Evolutionary conservation across 2,797 vertebrate species (phyloP).

Genomic region (Chelon labrosus): DNA sequence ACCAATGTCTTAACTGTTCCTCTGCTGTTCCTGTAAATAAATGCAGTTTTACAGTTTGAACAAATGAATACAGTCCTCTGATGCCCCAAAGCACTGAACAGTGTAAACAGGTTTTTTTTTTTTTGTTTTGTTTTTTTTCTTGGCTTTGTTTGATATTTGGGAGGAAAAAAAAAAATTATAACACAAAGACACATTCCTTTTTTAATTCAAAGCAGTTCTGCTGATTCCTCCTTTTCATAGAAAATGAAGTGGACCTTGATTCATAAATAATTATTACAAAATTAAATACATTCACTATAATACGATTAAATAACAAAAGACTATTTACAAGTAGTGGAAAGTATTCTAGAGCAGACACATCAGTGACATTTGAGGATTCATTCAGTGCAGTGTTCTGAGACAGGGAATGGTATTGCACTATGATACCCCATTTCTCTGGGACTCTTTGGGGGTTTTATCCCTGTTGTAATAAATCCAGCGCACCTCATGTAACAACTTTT

Average conservation of each 20-base stretch:
- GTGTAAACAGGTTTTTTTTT: constrained; percentile 98
- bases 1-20: constrained; percentile 90
- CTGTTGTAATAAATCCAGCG: constrained; percentile 94
- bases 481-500: constrained; percentile 77
- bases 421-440: constrained; percentile 94
- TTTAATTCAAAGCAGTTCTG: constrained; percentile 98
- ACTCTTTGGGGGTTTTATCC: constrained; percentile 97
- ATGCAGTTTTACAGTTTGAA: constrained; percentile 96
- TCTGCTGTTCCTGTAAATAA: constrained; percentile 96
- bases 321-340: constrained; percentile 99
- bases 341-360: constrained; percentile 92
- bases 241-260: constrained; percentile 99
- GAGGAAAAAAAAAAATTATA: constrained; percentile 67
- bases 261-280: constrained; percentile 99
- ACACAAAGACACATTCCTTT: constrained; percentile 96
- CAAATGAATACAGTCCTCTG: constrained; percentile 89
- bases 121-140: constrained; percentile 93
- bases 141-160: constrained; percentile 99
- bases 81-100: constrained; percentile 94
- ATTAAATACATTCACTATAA: constrained; percentile 99
- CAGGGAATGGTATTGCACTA: constrained; percentile 98
- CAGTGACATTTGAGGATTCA: constrained; percentile 98
- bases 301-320: constrained; percentile 99
- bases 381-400: constrained; percentile 96
- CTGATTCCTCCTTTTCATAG: constrained; percentile 99